Conservation (phyloP, 2,888 invertebrate species). For the Amphipoea lucens region DNA sequence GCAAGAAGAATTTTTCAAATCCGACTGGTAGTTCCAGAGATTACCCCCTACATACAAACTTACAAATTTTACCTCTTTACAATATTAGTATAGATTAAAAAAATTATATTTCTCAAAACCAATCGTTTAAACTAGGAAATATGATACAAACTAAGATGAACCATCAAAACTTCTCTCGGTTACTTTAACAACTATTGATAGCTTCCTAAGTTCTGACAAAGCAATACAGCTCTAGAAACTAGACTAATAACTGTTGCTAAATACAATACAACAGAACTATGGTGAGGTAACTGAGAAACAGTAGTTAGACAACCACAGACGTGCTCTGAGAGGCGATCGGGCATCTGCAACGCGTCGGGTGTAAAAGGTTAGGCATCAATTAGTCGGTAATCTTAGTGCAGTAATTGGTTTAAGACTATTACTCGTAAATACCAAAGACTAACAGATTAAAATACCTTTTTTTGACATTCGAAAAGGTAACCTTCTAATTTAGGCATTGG, state of each 20-base stretch:
- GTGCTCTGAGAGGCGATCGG: slow-evolving; percentile 23
- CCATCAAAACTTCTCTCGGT: background rate
- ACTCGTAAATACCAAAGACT: background rate
- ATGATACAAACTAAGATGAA: background rate
- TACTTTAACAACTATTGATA: background rate
- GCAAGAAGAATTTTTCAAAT: too few species aligned
- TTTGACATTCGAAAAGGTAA: background rate
- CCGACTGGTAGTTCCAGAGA: too few species aligned
- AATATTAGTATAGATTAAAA: too few species aligned
- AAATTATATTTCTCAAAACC: background rate
- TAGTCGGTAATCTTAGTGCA: background rate
- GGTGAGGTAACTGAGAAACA: background rate
- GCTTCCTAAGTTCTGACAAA: background rate
- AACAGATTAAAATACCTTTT: background rate
- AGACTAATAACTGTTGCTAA: background rate
- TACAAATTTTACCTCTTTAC: too few species aligned
- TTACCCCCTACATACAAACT: too few species aligned
- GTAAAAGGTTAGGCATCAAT: slow-evolving; percentile 17
- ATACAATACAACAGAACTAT: background rate
- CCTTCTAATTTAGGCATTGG: background rate
- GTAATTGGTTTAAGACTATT: slow-evolving; percentile 5
- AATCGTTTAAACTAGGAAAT: background rate
- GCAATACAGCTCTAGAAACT: background rate
- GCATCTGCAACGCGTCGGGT: background rate
- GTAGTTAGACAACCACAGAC: background rate